Evolutionary conservation across 2,113 vertebrate species (phyloP), one percentile per base, ranked within the genome.

Genomic region (Chunga burmeisteri): DNA sequence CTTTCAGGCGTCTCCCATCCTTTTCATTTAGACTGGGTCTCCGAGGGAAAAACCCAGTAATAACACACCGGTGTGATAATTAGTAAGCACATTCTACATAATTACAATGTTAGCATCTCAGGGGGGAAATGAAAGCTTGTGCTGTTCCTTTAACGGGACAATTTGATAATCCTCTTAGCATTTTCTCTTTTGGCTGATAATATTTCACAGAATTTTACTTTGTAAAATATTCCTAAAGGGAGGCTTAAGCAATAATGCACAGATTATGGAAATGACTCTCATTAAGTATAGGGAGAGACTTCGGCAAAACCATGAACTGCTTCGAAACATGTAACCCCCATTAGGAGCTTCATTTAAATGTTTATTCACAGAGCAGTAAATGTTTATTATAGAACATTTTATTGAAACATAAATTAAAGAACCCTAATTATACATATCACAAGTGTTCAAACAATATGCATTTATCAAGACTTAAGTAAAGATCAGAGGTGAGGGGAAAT

Each of bases 181-280:
- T 97, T 96, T 86, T 86, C 93, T 93, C 94, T 97, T 97, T 97
- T 86, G 92, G 95, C 70, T 98, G 96, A 98, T 98, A 97, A 96
- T 98, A 97, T 97, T 98, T 98, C 97, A 97, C 79, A 96, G 90
- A 94, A 98, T 97, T 97, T 97, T 97, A 70, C 96, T 98, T 98
- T 98, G 95, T 98, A 97, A 98, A 98, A 98, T 97, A 98, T 98
- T 98, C 98, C 98, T 98, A 98, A 98, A 99, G 98, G 98, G 96
- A 98, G 96, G 96, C 95, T 98, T 98, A 98, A 98, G 98, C 97
- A 98, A 98, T 99, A 98, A 99, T 98, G 98, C 98, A 97, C 97
- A 98, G 98, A 99, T 99, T 99, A 99, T 99, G 98, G 98, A 98
- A 99, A 99, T 99, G 67, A 96, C 88, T 94, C 97, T 99, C 98